These are phyloP conservation scores for Drosophila eugracilis DNA, from an alignment of 1,140 invertebrate species.

Conservation along the genomic window DNA sequence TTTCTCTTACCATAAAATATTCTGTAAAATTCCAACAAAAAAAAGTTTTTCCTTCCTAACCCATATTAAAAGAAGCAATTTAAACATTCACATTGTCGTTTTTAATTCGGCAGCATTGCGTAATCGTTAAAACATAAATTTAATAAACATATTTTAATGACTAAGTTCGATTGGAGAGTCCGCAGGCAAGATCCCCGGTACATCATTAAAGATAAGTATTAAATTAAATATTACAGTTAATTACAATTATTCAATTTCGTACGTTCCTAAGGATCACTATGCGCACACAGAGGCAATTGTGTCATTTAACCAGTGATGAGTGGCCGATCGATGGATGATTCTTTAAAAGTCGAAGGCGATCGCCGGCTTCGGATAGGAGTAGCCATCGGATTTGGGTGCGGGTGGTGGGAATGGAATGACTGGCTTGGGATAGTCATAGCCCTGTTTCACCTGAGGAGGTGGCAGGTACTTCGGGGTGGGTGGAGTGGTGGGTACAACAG, in stretches of 20 bases:
- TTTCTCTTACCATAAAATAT: background rate
- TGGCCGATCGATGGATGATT: constrained; percentile 11
- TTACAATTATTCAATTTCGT: constrained; percentile 80
- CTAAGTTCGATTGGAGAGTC: constrained; percentile 74
- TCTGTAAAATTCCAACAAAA: background rate
- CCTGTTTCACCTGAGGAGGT: constrained; percentile 41
- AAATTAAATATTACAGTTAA: constrained; percentile 80
- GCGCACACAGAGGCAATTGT: constrained; percentile 75
- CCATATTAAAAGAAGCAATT: background rate
- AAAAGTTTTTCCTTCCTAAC: too few relatives aligned
- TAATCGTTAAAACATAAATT: constrained; percentile 62
- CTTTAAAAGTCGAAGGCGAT: constrained; percentile 62
- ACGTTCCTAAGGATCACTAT: constrained; percentile 72
- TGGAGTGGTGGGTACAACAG: constrained; percentile 31
- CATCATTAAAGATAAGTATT: constrained; percentile 74
- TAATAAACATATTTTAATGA: constrained; percentile 82
- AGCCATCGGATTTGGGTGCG: constrained; percentile 55
- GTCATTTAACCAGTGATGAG: constrained; percentile 65
- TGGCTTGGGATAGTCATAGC: constrained; percentile 65
- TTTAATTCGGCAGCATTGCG: constrained; percentile 68
- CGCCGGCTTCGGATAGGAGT: constrained; percentile 68
- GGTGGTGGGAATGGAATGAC: constrained; percentile 64
- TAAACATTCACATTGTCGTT: constrained; percentile 60
- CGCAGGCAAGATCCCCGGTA: constrained; percentile 48
- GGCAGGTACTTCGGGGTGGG: constrained; percentile 56